phyloP scores from a whole-genome alignment of 2,113 vertebrate species.

The Saguinus imperator region DNA sequence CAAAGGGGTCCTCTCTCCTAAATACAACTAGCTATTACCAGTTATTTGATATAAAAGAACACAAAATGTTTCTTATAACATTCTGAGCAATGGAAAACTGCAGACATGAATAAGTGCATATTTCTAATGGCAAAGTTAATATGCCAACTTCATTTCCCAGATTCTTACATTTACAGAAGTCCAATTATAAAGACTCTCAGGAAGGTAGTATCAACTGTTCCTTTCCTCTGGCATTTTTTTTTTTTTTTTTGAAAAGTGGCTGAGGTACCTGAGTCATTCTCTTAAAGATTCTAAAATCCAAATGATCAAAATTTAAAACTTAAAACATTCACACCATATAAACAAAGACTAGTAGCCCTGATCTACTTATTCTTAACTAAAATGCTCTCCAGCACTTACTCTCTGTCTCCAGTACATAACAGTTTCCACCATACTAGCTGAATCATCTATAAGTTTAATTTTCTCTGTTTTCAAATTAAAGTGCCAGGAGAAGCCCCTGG shows the following conservation, averaged over 20 bases:
- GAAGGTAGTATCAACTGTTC: neutral
- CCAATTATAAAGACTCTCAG: constrained; percentile 16
- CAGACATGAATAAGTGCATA: neutral
- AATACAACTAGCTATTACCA: neutral
- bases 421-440: neutral
- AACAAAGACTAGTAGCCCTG: neutral
- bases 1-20: neutral
- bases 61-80: constrained; percentile 6
- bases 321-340: constrained; percentile 8
- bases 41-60: neutral
- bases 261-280: constrained; percentile 5
- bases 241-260: neutral
- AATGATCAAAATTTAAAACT: constrained; percentile 46
- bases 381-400: neutral
- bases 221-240: neutral
- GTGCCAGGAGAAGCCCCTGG: neutral
- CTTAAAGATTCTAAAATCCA: constrained; percentile 41
- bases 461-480: neutral
- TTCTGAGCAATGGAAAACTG: neutral
- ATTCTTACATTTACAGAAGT: neutral
- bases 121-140: neutral
- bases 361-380: constrained; percentile 15
- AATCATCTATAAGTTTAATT: constrained; percentile 1
- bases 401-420: neutral
- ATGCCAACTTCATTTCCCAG: constrained; percentile 10